A percentile compares a stretch with the other conserved stretches of the same genome.
phyloP scores from a whole-genome alignment of 2,888 invertebrate genomes.

The Cheilosia pagana region DNA sequence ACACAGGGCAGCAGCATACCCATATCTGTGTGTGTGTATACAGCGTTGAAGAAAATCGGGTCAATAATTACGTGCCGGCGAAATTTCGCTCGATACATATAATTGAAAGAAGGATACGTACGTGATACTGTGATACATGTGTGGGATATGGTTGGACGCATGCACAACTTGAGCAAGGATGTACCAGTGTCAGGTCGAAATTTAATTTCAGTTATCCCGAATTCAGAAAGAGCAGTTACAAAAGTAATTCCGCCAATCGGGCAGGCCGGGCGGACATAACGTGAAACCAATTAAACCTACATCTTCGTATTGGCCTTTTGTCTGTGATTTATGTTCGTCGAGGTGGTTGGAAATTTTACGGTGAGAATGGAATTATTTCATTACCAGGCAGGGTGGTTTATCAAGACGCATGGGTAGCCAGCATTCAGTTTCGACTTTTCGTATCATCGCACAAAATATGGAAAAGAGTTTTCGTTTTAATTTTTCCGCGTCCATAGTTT shows the following conservation, averaged over 20 bases:
- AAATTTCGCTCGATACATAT: conserved; percentile 66
- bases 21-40: too few relatives aligned
- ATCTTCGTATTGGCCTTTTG: conserved; percentile 24
- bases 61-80: conserved; percentile 71
- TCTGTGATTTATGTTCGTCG: conserved; percentile 40
- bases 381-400: not conserved
- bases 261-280: not conserved
- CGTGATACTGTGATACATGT: conserved; percentile 59
- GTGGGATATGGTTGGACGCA: conserved; percentile 15
- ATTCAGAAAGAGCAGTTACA: conserved; percentile 42
- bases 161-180: conserved; percentile 15
- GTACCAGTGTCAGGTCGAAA: conserved; percentile 28
- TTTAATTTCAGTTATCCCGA: conserved; percentile 47
- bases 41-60: conserved; percentile 34
- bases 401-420: not conserved
- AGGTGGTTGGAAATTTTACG: not conserved
- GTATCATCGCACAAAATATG: too few relatives aligned
- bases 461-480: too few relatives aligned
- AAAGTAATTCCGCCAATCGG: conserved; percentile 53
- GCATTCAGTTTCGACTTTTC: too few relatives aligned
- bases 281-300: conserved; percentile 33
- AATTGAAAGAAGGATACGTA: conserved; percentile 65
- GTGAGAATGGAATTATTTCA: not conserved
- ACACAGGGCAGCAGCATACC: conserved; percentile 2
- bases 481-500: too few relatives aligned